Conservation (phyloP, 92 coral and sea anemone species). For the Paragorgia papillata region DNA sequence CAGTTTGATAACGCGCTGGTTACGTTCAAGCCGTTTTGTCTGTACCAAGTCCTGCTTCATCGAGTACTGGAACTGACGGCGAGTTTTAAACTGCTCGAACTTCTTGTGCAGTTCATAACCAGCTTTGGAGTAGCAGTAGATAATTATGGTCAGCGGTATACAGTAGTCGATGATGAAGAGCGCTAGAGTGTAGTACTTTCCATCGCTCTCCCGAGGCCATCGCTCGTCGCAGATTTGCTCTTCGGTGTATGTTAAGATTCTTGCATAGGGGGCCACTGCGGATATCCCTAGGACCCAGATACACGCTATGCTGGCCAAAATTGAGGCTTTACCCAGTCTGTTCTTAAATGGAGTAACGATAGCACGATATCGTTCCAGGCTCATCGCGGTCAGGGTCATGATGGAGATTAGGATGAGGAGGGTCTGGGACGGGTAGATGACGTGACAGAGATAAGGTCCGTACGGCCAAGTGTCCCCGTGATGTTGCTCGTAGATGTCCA, state of each 20-base stretch:
- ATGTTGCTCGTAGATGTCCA: constrained; percentile 46
- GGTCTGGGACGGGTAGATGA: constrained; percentile 51
- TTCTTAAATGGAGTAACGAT: constrained; percentile 74
- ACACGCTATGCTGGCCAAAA: constrained; percentile 42
- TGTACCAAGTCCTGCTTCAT: background rate
- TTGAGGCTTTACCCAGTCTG: constrained; percentile 42
- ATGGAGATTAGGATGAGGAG: constrained; percentile 7
- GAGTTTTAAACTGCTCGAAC: background rate
- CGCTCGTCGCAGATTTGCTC: background rate
- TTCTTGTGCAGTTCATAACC: constrained; percentile 15
- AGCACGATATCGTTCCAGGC: constrained; percentile 44
- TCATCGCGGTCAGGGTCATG: constrained; percentile 34
- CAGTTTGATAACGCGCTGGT: constrained; percentile 49
- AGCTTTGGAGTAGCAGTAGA: constrained; percentile 20
- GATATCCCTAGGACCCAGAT: constrained; percentile 66
- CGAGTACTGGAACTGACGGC: too few species aligned
- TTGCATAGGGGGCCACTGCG: constrained; percentile 66
- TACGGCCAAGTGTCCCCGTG: constrained; percentile 35
- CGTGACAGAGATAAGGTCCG: constrained; percentile 46
- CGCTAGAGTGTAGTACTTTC: constrained; percentile 22
- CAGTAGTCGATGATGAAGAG: constrained; percentile 24
- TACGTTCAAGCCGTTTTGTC: constrained; percentile 43
- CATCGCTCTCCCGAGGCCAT: constrained; percentile 13
- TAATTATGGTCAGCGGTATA: constrained; percentile 27
- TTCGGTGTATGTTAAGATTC: constrained; percentile 4